Percentiles rank a stretch among this genome's conserved stretches.
These are phyloP conservation scores for Drosophila mayri DNA, from an alignment of 1,140 invertebrate genomes.

Conservation along the genomic window DNA sequence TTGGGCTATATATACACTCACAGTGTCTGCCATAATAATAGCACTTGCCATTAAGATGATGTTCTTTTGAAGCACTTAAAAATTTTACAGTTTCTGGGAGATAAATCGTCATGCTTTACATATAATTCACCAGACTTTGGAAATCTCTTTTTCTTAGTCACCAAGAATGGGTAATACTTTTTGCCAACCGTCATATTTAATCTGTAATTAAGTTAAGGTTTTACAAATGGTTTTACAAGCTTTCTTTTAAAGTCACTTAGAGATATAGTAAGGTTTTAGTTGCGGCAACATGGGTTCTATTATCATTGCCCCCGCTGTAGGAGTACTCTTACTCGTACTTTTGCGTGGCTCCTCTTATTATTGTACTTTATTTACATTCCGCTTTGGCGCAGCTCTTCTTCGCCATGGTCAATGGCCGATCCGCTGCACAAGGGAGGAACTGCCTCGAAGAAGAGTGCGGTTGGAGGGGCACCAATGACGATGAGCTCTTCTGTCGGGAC, in stretches of 20 bases:
- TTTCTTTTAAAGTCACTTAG: neutral
- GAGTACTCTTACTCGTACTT: conserved; percentile 38
- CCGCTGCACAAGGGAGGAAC: conserved; percentile 22
- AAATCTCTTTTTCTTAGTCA: too few relatives aligned
- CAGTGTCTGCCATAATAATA: conserved; percentile 9
- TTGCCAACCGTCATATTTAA: neutral
- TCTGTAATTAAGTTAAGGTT: neutral
- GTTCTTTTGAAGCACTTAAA: conserved; percentile 3
- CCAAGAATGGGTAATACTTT: neutral
- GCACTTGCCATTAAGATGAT: conserved; percentile 3
- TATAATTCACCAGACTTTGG: neutral
- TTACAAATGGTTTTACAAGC: too few relatives aligned
- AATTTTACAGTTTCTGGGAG: conserved; percentile 1
- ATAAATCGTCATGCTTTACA: neutral
- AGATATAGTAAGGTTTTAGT: neutral
- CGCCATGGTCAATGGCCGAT: conserved; percentile 81
- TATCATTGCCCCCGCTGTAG: neutral
- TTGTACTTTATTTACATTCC: conserved; percentile 77
- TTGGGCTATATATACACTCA: conserved; percentile 29
- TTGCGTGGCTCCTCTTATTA: conserved; percentile 59
- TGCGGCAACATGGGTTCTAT: neutral
- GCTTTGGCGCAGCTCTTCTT: conserved; percentile 66
- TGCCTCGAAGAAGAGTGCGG: neutral
- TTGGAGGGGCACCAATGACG: conserved; percentile 28
- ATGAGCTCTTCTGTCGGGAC: conserved; percentile 36